Percentiles rank a stretch among this genome's conserved stretches.
Evolutionary conservation across 2,113 vertebrate species (phyloP).

Genomic region (Nothoprocta pentlandii): DNA sequence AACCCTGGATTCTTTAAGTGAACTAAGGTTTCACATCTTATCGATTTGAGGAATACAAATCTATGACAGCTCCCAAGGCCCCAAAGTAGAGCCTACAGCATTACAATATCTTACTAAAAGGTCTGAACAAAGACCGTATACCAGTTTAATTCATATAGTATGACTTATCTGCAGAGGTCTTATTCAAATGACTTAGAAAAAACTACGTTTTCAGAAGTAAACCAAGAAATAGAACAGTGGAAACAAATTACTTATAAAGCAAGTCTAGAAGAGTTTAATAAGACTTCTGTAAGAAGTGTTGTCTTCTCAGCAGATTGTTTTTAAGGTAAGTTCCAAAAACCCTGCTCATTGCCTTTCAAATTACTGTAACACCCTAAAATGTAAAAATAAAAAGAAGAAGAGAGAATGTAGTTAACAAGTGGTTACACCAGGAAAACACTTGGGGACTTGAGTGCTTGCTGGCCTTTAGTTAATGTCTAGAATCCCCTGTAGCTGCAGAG

Average conservation of each 20-base stretch:
- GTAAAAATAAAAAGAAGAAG: slow-evolving; percentile 85
- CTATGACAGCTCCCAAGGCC: slow-evolving; percentile 60
- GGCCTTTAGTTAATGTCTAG: slow-evolving; percentile 96
- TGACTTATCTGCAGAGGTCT: slow-evolving; percentile 59
- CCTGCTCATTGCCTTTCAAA: slow-evolving; percentile 84
- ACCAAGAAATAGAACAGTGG: slow-evolving; percentile 77
- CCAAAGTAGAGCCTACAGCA: slow-evolving; percentile 52
- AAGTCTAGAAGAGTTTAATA: slow-evolving; percentile 82
- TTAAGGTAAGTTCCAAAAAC: slow-evolving; percentile 81
- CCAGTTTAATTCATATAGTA: background rate
- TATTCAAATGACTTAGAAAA: slow-evolving; percentile 52
- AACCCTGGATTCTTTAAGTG: slow-evolving; percentile 7
- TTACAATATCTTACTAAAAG: slow-evolving; percentile 28
- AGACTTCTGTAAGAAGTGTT: slow-evolving; percentile 80
- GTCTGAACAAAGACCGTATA: slow-evolving; percentile 25
- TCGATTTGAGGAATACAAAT: slow-evolving; percentile 39
- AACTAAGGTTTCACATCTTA: background rate
- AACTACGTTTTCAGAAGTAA: slow-evolving; percentile 72
- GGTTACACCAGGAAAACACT: slow-evolving; percentile 93
- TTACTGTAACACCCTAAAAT: slow-evolving; percentile 89
- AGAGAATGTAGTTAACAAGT: slow-evolving; percentile 88
- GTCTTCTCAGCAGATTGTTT: slow-evolving; percentile 82
- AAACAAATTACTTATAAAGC: slow-evolving; percentile 78
- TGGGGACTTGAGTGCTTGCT: slow-evolving; percentile 92
- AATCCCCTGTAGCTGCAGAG: slow-evolving; percentile 98